Conservation (phyloP, 2,113 vertebrate species). For the Oplegnathus fasciatus region DNA sequence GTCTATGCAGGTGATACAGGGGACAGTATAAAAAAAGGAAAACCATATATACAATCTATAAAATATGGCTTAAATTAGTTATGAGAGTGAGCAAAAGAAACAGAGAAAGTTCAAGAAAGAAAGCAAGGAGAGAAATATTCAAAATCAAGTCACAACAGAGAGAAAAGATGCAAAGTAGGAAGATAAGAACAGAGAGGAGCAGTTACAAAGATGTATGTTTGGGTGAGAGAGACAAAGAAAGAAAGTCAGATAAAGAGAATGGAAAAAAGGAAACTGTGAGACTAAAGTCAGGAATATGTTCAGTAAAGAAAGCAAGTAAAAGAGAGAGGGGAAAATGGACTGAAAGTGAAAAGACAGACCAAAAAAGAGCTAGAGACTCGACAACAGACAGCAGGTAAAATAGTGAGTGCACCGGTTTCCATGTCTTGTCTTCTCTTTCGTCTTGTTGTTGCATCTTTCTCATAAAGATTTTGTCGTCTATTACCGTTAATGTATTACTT, state of each 20-base stretch:
- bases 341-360: neutral
- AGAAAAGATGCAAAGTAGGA: neutral
- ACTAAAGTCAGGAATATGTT: neutral
- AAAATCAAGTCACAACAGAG: neutral
- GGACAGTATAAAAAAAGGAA: neutral
- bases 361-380: neutral
- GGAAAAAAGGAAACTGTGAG: neutral
- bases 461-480: neutral
- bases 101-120: neutral
- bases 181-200: neutral
- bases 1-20: neutral
- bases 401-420: too few relatives aligned
- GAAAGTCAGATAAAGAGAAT: neutral
- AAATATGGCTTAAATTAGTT: neutral
- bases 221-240: neutral
- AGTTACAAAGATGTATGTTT: neutral
- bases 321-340: neutral
- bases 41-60: neutral
- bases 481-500: neutral
- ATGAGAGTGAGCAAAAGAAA: neutral
- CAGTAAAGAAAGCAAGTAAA: neutral
- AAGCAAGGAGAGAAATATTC: neutral
- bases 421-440: neutral
- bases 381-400: neutral
- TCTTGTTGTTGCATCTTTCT: neutral